Evolutionary conservation across 2,888 invertebrate genomes (phyloP).

Genomic region (Autographa gamma): DNA sequence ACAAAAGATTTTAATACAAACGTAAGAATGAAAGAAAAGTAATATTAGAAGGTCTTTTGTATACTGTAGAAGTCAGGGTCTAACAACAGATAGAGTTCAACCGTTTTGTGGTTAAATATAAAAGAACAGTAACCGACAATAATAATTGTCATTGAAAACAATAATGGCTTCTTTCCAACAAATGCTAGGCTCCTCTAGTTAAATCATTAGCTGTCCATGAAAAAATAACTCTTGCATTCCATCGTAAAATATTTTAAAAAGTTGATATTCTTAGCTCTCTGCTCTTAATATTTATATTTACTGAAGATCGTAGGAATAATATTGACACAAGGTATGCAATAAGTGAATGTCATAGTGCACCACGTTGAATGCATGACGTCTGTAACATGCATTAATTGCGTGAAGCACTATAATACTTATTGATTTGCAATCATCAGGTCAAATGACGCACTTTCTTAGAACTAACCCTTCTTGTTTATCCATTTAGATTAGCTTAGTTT

Average conservation of each 20-base stretch:
- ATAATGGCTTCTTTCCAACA: constrained; percentile 43
- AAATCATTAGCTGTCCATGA: constrained; percentile 31
- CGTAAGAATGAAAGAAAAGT: too few species aligned
- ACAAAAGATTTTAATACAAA: not conserved
- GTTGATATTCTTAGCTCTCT: not conserved
- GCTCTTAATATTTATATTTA: not conserved
- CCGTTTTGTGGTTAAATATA: not conserved
- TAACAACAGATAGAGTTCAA: not conserved
- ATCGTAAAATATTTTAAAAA: constrained; percentile 9
- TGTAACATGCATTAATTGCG: constrained; percentile 51
- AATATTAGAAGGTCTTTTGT: too few species aligned
- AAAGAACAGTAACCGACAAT: not conserved
- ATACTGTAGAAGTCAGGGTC: too few species aligned
- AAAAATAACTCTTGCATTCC: constrained; percentile 35
- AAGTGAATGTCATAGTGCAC: constrained; percentile 22
- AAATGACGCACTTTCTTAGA: constrained; percentile 52
- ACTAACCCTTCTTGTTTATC: constrained; percentile 55
- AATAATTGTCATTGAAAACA: constrained; percentile 26
- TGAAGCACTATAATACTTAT: constrained; percentile 51
- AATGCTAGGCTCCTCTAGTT: constrained; percentile 31
- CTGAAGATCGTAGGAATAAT: constrained; percentile 6
- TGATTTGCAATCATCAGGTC: constrained; percentile 52
- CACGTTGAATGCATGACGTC: constrained; percentile 58
- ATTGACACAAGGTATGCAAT: constrained; percentile 6
- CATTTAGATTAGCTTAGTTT: constrained; percentile 21